Conservation (phyloP, 2,797 vertebrate species). For the Podarcis lilfordi region DNA sequence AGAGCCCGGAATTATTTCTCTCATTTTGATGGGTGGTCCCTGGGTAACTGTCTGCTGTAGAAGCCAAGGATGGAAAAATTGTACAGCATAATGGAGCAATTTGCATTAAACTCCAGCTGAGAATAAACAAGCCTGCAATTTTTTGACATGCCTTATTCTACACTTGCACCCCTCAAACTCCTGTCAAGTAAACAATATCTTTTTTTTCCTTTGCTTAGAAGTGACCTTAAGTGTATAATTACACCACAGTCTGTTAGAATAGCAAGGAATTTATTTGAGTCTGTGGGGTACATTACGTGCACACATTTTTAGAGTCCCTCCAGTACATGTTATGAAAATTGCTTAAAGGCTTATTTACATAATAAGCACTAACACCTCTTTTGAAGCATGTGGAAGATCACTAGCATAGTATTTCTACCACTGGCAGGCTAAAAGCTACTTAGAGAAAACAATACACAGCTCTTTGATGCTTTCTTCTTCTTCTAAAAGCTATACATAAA, state of each 20-base stretch:
- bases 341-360: slow-evolving; percentile 60
- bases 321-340: slow-evolving; percentile 61
- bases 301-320: slow-evolving; percentile 44
- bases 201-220: slow-evolving; percentile 41
- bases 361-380: slow-evolving; percentile 48
- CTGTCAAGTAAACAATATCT: slow-evolving; percentile 57
- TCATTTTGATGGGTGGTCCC: slow-evolving; percentile 31
- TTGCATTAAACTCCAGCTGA: slow-evolving; percentile 41
- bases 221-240: slow-evolving; percentile 51
- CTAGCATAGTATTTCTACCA: slow-evolving; percentile 27
- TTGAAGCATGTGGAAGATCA: slow-evolving; percentile 45
- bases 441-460: slow-evolving; percentile 29
- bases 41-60: slow-evolving; percentile 31
- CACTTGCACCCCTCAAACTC: neutral
- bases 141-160: slow-evolving; percentile 52
- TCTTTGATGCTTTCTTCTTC: slow-evolving; percentile 29
- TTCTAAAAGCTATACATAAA: slow-evolving; percentile 40
- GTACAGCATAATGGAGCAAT: slow-evolving; percentile 35
- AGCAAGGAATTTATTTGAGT: slow-evolving; percentile 41
- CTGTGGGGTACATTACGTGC: slow-evolving; percentile 48
- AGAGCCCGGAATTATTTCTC: slow-evolving; percentile 52
- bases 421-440: slow-evolving; percentile 47
- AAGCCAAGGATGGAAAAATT: slow-evolving; percentile 31
- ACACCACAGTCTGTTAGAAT: slow-evolving; percentile 41
- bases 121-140: slow-evolving; percentile 31